These are phyloP conservation scores for Dipus sagitta DNA, from an alignment of 2,797 vertebrate genomes.

Conservation along the genomic window DNA sequence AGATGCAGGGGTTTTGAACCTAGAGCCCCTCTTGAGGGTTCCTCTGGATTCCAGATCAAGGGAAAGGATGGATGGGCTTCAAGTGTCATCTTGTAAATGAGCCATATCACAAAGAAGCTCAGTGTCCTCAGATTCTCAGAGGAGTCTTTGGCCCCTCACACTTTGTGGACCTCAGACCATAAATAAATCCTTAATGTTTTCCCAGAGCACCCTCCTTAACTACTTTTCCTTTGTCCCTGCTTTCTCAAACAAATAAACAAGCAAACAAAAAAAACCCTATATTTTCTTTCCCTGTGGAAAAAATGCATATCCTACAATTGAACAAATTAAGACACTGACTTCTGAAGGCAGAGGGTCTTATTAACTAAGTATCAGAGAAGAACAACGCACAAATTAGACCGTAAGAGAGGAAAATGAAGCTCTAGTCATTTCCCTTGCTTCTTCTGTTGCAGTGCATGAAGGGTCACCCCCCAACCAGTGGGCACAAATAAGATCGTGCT, in stretches of 20 bases:
- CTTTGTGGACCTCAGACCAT: neutral
- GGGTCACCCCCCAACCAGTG: neutral
- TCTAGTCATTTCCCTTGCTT: neutral
- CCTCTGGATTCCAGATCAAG: no score
- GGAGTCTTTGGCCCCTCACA: neutral
- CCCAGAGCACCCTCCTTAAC: neutral
- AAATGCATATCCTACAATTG: slow-evolving; percentile 2
- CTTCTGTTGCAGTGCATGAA: neutral
- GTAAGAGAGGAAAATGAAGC: neutral
- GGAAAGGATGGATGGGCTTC: neutral
- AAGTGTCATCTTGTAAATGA: neutral
- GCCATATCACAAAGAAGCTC: neutral
- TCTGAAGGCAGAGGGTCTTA: neutral
- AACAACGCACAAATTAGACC: slow-evolving; percentile 21
- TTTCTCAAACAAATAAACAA: slow-evolving; percentile 16
- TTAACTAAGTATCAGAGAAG: slow-evolving; percentile 15
- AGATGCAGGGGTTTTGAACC: neutral
- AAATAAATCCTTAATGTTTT: slow-evolving; percentile 11
- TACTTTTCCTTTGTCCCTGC: neutral
- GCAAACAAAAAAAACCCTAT: neutral
- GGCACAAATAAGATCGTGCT: neutral
- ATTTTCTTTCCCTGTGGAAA: neutral
- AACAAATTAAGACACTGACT: neutral
- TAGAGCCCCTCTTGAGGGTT: neutral
- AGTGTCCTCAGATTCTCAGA: slow-evolving; percentile 19